These are phyloP conservation scores for Ethmia dodecea DNA, from an alignment of 2,888 invertebrate genomes.

Conservation along the genomic window DNA sequence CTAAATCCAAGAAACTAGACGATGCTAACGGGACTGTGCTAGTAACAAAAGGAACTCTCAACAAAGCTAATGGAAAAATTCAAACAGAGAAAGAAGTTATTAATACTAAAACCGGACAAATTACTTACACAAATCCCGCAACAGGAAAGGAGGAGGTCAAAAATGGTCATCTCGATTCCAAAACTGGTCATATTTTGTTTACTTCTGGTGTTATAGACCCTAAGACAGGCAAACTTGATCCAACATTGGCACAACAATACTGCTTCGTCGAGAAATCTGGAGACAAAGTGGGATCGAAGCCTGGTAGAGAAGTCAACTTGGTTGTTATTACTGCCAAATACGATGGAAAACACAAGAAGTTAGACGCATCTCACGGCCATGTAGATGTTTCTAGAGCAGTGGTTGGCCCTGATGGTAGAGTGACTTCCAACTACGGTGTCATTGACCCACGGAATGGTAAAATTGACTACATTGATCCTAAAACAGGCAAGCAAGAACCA, in stretches of 20 bases:
- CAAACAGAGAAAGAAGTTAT: conserved; percentile 81
- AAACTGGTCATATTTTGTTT: conserved; percentile 81
- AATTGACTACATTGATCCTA: conserved; percentile 79
- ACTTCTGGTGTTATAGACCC: conserved; percentile 81
- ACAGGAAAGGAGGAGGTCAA: conserved; percentile 81
- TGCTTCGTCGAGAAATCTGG: conserved; percentile 80
- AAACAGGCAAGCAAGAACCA: conserved; percentile 80
- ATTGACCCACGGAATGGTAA: conserved; percentile 81
- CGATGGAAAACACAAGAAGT: conserved; percentile 76
- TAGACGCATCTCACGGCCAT: conserved; percentile 64
- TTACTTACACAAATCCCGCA: conserved; percentile 77
- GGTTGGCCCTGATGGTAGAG: conserved; percentile 73
- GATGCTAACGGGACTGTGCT: conserved; percentile 76
- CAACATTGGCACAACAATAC: conserved; percentile 82
- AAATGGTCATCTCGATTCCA: conserved; percentile 81
- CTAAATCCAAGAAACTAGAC: conserved; percentile 71
- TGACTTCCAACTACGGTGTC: conserved; percentile 80
- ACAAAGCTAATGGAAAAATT: conserved; percentile 78
- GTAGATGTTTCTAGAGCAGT: conserved; percentile 79
- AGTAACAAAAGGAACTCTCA: conserved; percentile 57
- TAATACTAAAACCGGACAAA: conserved; percentile 81
- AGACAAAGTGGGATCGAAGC: conserved; percentile 65
- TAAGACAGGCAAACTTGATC: conserved; percentile 81
- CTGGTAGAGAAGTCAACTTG: conserved; percentile 74
- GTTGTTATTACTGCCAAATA: conserved; percentile 79